Base-by-base conservation (phyloP, 2,888 invertebrate genomes). In the Drosophila cyrtoloma region DNA sequence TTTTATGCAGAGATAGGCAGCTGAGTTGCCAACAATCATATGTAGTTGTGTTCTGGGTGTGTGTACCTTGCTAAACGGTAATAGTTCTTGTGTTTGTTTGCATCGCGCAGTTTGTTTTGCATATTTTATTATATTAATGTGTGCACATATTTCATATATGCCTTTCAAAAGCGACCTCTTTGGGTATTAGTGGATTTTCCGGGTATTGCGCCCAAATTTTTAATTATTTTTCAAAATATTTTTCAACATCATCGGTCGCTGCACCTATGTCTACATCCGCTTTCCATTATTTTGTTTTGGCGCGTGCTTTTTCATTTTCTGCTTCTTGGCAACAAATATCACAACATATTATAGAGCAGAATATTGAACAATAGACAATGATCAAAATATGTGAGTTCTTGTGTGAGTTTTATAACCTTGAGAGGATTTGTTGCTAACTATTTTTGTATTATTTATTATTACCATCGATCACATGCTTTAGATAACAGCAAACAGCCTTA, bases 1-100 rank as follows among this genome's bases (percentile, higher is more conserved):
- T 50, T 68, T 51, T 60, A 65, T 61, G 61, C 70, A 52, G 69
- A 75, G 32, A 69, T 88, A 65, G 81, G 73, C 69, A 77, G 89
- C 72, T 84, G 81, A 88, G 51, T 72, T 71, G 28, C 2, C 39
- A 22, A 60, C 30, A 51, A 35, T 12, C 47, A 6, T 42, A 47
- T 51, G 68, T 59, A 50, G 71, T 39, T 53, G 55, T 19, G 32
- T 32, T 35, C 39, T 57, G 19, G 9, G 5, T 56, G 62, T 35
- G 35, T 44, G 58, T 71, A 5, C 19, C 19, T 37, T 14, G 37
- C n/a, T n/a, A 60, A 60, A 74, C 58, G 80, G 77, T 80, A 80
- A 65, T 39, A 32, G 44, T 52, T 47, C 1, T 22, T 7, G 44
- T 65, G 16, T 39, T 58, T 71, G 10, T 44, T 57, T 32, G 19